Percentiles rank a stretch among this genome's conserved stretches.
These are phyloP conservation scores for Bathynomus jamesi DNA, from an alignment of 1,140 invertebrate genomes.

Conservation along the genomic window DNA sequence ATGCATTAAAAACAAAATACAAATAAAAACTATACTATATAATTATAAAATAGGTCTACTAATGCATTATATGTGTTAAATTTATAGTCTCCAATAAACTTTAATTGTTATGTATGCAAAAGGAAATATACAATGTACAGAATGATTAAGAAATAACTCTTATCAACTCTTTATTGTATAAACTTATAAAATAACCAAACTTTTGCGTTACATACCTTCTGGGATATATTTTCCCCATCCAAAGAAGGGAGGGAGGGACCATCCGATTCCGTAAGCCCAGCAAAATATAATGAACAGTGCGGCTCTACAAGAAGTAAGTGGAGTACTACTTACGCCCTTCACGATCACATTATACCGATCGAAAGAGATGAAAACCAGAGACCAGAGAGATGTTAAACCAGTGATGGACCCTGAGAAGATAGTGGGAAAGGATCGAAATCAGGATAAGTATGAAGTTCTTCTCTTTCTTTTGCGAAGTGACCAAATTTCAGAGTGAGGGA, in stretches of 20 bases:
- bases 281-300: conserved; percentile 34
- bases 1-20: too few relatives aligned
- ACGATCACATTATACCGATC: conserved; percentile 43
- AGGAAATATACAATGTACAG: too few relatives aligned
- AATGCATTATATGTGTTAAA: too few relatives aligned
- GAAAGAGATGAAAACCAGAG: conserved; percentile 40
- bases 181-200: too few relatives aligned
- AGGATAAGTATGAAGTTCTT: not conserved
- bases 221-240: conserved; percentile 40
- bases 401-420: conserved; percentile 39
- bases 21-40: too few relatives aligned
- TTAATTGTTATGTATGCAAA: too few relatives aligned
- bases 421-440: not conserved
- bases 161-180: too few relatives aligned
- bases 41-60: too few relatives aligned
- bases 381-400: conserved; percentile 39
- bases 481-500: too few relatives aligned
- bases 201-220: conserved; percentile 29
- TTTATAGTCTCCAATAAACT: too few relatives aligned
- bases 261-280: conserved; percentile 39
- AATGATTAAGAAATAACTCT: too few relatives aligned
- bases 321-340: conserved; percentile 38
- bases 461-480: too few relatives aligned
- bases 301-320: conserved; percentile 38
- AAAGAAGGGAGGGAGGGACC: conserved; percentile 39